Evolutionary conservation across 2,113 vertebrate species (phyloP).

Genomic region (Hippoglossus stenolepis): DNA sequence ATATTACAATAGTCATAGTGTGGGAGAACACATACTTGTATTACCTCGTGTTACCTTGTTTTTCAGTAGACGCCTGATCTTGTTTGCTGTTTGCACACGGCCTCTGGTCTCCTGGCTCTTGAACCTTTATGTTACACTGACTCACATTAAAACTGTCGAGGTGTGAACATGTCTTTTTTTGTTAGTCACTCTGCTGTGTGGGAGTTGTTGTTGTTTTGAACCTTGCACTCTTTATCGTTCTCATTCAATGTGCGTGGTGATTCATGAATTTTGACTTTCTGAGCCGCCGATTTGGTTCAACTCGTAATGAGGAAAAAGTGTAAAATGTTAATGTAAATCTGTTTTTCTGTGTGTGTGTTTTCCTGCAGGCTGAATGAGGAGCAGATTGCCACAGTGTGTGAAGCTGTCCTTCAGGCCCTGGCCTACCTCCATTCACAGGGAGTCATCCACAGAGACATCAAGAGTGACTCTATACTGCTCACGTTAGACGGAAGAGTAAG

Average conservation of each 20-base stretch:
- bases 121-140: slow-evolving; percentile 22
- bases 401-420: slow-evolving; percentile 95
- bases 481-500: slow-evolving; percentile 93
- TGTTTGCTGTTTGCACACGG: neutral
- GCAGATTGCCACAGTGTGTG: slow-evolving; percentile 98
- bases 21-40: neutral
- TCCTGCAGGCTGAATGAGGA: slow-evolving; percentile 92
- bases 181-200: slow-evolving; percentile 37
- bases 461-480: slow-evolving; percentile 97
- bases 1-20: neutral
- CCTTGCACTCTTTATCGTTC: slow-evolving; percentile 31
- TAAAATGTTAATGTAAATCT: slow-evolving; percentile 57
- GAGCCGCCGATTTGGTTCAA: slow-evolving; percentile 24
- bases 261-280: slow-evolving; percentile 53
- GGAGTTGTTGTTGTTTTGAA: slow-evolving; percentile 61
- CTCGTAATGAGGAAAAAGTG: slow-evolving; percentile 37
- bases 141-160: slow-evolving; percentile 2
- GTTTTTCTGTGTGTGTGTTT: slow-evolving; percentile 31
- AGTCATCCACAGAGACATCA: slow-evolving; percentile 98
- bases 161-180: slow-evolving; percentile 13
- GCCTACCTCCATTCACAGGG: slow-evolving; percentile 97
- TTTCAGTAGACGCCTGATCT: neutral
- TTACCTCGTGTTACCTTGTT: neutral
- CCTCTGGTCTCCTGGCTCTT: neutral
- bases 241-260: slow-evolving; percentile 48